phyloP scores from a whole-genome alignment of 2,888 invertebrate genomes.

The Argynnis bischoffii region DNA sequence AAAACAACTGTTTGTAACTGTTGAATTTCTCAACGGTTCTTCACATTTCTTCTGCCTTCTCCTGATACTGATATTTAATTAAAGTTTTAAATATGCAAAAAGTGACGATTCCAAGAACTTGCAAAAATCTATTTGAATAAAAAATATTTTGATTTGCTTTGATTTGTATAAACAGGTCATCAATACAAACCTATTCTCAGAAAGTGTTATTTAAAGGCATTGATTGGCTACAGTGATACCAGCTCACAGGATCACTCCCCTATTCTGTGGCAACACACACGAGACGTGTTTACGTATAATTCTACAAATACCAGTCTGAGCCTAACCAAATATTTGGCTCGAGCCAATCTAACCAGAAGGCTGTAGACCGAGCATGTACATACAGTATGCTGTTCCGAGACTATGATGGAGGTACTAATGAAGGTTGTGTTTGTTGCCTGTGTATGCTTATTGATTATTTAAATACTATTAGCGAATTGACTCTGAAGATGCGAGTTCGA shows the following conservation, averaged over 20 bases:
- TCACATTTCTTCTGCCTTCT: too few species aligned
- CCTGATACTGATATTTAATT: too few species aligned
- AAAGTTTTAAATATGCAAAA: too few species aligned
- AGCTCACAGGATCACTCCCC: neutral
- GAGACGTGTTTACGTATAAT: neutral
- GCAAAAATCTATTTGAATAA: too few species aligned
- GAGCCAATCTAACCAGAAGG: neutral
- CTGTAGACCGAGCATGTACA: neutral
- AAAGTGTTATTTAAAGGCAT: too few species aligned
- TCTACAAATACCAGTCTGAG: neutral
- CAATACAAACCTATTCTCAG: too few species aligned
- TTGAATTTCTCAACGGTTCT: too few species aligned
- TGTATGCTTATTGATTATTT: neutral
- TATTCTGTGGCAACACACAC: neutral
- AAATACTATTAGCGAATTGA: neutral
- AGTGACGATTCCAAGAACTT: too few species aligned
- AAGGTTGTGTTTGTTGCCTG: slow-evolving; percentile 1
- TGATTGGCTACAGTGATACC: neutral
- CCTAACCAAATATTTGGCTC: slow-evolving; percentile 8
- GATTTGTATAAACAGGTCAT: too few species aligned
- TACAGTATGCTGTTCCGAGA: neutral
- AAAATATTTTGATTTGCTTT: too few species aligned
- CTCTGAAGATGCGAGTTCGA: too few species aligned
- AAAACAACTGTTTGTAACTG: too few species aligned
- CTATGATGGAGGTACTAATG: slow-evolving; percentile 2